Evolutionary conservation across 1,140 invertebrate genomes (phyloP), one percentile per base, ranked within the genome.

Genomic region (Sesamia nonagrioides): DNA sequence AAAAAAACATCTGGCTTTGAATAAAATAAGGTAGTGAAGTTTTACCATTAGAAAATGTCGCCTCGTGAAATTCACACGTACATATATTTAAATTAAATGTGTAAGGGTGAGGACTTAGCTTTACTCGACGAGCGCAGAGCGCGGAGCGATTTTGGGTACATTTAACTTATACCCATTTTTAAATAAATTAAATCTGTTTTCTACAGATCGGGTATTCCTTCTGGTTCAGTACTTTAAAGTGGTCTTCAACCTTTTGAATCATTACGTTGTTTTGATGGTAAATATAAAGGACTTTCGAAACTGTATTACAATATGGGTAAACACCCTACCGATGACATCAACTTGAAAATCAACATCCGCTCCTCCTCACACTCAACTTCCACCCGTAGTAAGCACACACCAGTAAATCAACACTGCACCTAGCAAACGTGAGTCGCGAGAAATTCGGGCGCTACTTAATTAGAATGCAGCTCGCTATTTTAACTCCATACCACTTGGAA

Each of bases 381-480:
- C 18, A 33, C 42, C 66, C 40, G 3, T 27, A 27, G 37, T 68
- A 68, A 48, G 48, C 66, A 69, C 66, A 69, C 21, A 27, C 66
- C 42, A 69, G 66, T 69, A 69, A 69, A 69, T 69, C 42, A 69
- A 69, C 66, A 69, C 45, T 69, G 66, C 66, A 40, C 15, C n/a
- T 17, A 61, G 15, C 15, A 56, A 56, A 63, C 60, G 60, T 35
- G 60, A 63, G 40, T 8, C 18, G 42, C 21, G 66, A 69, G 42
- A 69, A 69, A 69, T 50, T 69, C 66, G 42, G 42, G 42, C 66
- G 21, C 66, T 50, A 50, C 66, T 69, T 69, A 69, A 69, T 69
- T 69, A 69, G 42, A 69, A 69, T 69, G 21, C 66, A 69, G 45
- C 60, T 37, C 40, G 66, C 42, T 50, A 69, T 69, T 69, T 69